phyloP scores from a whole-genome alignment of 2,888 invertebrate species.

The Archaeoteleia sp. region DNA sequence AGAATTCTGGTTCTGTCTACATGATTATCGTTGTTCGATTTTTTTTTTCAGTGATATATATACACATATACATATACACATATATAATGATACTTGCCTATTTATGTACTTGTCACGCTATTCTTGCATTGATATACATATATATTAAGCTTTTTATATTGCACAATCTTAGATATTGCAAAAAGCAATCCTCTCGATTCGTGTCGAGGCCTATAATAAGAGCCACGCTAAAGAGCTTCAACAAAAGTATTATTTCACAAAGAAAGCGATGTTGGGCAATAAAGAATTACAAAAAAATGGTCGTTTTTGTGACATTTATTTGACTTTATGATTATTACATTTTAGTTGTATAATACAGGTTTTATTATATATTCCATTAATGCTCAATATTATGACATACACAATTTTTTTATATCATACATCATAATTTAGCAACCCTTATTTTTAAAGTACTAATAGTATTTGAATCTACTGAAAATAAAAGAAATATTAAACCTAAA shows the following conservation, averaged over 20 bases:
- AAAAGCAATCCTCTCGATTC: constrained; percentile 20
- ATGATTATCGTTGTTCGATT: too few relatives aligned
- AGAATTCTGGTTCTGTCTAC: too few relatives aligned
- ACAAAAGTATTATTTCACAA: constrained; percentile 27
- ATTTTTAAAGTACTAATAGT: too few relatives aligned
- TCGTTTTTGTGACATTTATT: constrained; percentile 9
- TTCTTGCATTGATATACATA: constrained; percentile 28
- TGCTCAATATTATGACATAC: too few relatives aligned
- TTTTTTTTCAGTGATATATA: not conserved
- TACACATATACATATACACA: constrained; percentile 10
- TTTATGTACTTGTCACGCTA: constrained; percentile 28
- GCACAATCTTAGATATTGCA: constrained; percentile 19
- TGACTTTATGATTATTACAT: not conserved
- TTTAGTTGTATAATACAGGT: not conserved
- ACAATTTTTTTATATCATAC: too few relatives aligned
- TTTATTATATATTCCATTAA: too few relatives aligned
- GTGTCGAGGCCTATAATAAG: constrained; percentile 35
- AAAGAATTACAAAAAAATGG: constrained; percentile 28
- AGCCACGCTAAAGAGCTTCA: constrained; percentile 32
- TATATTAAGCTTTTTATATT: constrained; percentile 36
- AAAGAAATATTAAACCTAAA: too few relatives aligned
- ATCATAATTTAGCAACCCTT: too few relatives aligned
- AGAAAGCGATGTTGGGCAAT: constrained; percentile 32
- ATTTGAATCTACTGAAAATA: too few relatives aligned
- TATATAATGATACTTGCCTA: constrained; percentile 28